Base-by-base conservation (phyloP, 1,140 invertebrate species). In the Pinna nobilis region DNA sequence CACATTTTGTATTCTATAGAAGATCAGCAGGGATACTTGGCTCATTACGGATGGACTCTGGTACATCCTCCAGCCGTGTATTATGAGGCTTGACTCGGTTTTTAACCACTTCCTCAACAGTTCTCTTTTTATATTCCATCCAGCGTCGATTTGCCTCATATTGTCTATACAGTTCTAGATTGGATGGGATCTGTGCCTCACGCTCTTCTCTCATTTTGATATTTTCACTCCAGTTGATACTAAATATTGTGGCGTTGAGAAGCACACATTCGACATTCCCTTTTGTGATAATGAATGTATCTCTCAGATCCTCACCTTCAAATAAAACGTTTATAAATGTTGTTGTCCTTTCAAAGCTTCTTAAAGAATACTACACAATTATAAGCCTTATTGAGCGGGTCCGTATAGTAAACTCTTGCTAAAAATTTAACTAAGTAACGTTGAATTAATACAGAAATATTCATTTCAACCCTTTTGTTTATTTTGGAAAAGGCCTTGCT, bases 221-320 rank as follows among this genome's bases (percentile, higher is more conserved):
- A 37, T 68, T 61, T 9, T 23, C 55, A 18, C 67, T 70, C 13
- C 37, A 44, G 28, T 74, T 66, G 2, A 75, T 71, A 32, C 63
- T 64, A 50, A 55, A 78, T 6, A 50, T 65, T 1, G 59, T 59
- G 2, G 64, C 50, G 35, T 78, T 74, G 11, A 78, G 23, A n/a
- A 53, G 7, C 15, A 78, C 25, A 64, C 64, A 64, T 20, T 68
- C 57, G 20, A 57, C 55, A 35, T 69, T 71, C 3, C 68, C 68
- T 25, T 71, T 69, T 3, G 72, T 28, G 33, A 78, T 65, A n/a
- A 78, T 65, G 59, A 57, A 75, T 2, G 44, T 55, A 33, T 78
- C 68, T 35, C 25, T 53, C 28, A 78, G 50, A 55, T 75, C 41
- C 51, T 78, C 76, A 37, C 76, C 76, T 78, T 55, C 2, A 72